Base-by-base conservation (phyloP, 2,888 invertebrate species). In the Chironomus riparius region DNA sequence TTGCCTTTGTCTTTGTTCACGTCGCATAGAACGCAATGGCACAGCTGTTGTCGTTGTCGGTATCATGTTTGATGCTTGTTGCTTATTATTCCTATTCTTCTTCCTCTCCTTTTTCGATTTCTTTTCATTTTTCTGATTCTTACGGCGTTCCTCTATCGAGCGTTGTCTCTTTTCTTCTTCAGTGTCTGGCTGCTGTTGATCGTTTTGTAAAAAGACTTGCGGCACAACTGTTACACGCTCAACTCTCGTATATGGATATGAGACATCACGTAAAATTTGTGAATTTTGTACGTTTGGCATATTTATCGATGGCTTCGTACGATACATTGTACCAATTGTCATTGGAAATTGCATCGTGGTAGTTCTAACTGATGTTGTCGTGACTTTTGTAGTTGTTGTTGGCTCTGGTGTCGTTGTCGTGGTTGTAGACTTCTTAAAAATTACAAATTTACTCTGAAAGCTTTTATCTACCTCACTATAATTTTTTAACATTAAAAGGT, bases 371-470 rank as follows among this genome's bases (percentile, higher is more conserved):
- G 56, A 18, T 7, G 15, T 7, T 56, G n/a, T 56, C 12, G 72
- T 73, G 62, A 21, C 68, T 21, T 70, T 28, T 47, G 68, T 28
- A n/a, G 70, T 28, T 28, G 72, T 15, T 0, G 80, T 79, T 4
- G 76, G 77, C 5, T 78, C 72, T 5, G 74, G 77, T 12, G 77
- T 79, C 3, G 78, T 68, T 12, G 77, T 79, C 76, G 47, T 81
- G 80, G 13, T 83, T 82, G 69, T 62, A 3, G 61, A 18, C 77
- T 82, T 84, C 6, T 84, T 84, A 71, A 84, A 84, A 1, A 84
- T 83, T 13, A 84, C 84, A 78, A 84, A 84, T 78, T 84, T 84
- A 3, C 83, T 83, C 77, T 84, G 83, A 73, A 84, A 84, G 76
- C 81, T 82, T 74, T 81, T 82, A 77, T 84, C 83, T 48, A 82